Evolutionary conservation across 2,888 invertebrate species (phyloP).

Genomic region (Agrilus cyanescens): DNA sequence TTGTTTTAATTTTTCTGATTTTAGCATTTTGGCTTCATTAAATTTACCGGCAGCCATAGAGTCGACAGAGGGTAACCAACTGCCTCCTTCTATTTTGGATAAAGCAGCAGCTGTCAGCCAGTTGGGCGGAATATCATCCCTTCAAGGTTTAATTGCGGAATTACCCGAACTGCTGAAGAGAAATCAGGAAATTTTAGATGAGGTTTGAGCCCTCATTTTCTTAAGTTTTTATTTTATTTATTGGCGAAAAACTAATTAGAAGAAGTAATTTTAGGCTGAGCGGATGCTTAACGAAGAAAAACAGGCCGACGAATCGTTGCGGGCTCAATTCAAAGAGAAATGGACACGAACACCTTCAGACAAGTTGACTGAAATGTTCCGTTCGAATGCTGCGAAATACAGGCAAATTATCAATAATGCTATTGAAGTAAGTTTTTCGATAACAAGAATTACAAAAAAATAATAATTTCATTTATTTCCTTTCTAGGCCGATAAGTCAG

Average conservation of each 20-base stretch:
- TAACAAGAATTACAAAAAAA: not conserved
- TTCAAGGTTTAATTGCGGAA: slow-evolving; percentile 68
- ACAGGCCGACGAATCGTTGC: slow-evolving; percentile 76
- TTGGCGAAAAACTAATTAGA: slow-evolving; percentile 2
- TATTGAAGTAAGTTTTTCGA: slow-evolving; percentile 35
- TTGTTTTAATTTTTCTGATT: not conserved
- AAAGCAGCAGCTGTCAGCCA: slow-evolving; percentile 69
- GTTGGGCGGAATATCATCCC: slow-evolving; percentile 62
- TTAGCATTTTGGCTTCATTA: slow-evolving; percentile 74
- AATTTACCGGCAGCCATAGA: slow-evolving; percentile 97
- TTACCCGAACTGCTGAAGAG: slow-evolving; percentile 82
- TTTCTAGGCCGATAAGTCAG: slow-evolving; percentile 57
- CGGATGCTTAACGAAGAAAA: slow-evolving; percentile 83
- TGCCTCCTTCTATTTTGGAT: slow-evolving; percentile 81
- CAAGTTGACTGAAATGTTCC: slow-evolving; percentile 80
- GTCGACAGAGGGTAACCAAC: slow-evolving; percentile 53
- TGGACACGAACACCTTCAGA: slow-evolving; percentile 87
- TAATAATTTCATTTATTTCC: not conserved
- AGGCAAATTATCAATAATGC: slow-evolving; percentile 87
- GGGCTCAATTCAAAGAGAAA: slow-evolving; percentile 80
- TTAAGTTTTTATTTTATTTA: not conserved
- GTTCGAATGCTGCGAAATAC: slow-evolving; percentile 84
- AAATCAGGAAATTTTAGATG: slow-evolving; percentile 90
- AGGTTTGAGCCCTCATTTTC: slow-evolving; percentile 44
- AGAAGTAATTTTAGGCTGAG: slow-evolving; percentile 45